Base-by-base conservation (phyloP, 1,140 invertebrate species). In the Heliothis virescens region DNA sequence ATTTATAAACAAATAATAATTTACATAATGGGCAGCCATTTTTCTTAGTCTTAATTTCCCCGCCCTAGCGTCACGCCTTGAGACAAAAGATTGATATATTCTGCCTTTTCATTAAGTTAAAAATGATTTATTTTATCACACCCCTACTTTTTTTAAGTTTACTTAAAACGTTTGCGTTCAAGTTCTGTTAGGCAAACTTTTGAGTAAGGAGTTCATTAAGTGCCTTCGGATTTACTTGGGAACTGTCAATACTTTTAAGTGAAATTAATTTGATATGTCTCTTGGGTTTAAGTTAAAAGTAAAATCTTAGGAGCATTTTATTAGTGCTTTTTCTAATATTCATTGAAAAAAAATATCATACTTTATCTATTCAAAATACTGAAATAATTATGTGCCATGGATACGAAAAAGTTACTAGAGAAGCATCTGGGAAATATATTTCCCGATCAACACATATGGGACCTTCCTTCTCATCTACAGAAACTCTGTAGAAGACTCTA, bases 31-130 rank as follows among this genome's bases (percentile, higher is more conserved):
- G 83, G 62, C 83, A 18, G 80, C 81, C 89, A 92, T 92, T 89
- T 90, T 89, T 91, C 86, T 88, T 47, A 55, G 83, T 89, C 88
- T 91, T 92, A 93, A 91, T 91, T 90, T 84, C 41, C 76, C 80
- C 75, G 82, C 86, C 86, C 83, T 82, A 74, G 41, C 73, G 82
- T 86, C 84, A 85, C 77, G 81, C 53, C 80, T 83, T 86, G 83
- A 89, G 82, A 91, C 89, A 91, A 91, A 90, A 92, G 90, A 92
- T 92, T 91, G 90, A 92, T 91, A 90, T 87, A 91, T 91, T 88
- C 83, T 86, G 81, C 85, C 83, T 89, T 92, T 92, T 92, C 86
- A 92, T 92, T 91, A 88, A 77, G 79, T 90, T 91, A 87, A 90
- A 88, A 87, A 87, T 91, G 85, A 91, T 89, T 89, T 88, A 91